Conservation (phyloP, 2,113 vertebrate genomes). For the Grus americana region DNA sequence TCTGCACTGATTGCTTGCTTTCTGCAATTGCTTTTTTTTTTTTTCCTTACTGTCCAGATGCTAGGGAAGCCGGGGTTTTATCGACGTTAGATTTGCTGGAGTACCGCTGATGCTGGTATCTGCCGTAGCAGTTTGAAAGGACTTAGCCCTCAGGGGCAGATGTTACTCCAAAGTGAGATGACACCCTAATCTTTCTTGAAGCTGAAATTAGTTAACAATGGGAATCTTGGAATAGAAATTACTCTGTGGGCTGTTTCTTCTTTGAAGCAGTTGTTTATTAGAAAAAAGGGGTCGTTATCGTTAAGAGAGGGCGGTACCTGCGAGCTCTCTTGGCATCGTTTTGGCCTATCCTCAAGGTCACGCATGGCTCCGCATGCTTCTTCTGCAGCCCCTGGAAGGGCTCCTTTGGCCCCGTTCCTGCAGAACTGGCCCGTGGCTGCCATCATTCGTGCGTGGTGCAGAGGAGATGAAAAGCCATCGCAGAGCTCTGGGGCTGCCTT, state of each 20-base stretch:
- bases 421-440: background rate
- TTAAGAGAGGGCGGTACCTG: accelerated
- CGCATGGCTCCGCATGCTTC: accelerated
- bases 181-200: background rate
- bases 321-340: accelerated
- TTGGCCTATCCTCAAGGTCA: background rate
- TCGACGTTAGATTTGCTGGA: background rate
- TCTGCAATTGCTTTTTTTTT: background rate
- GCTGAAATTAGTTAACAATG: background rate
- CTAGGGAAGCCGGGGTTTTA: background rate
- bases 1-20: background rate
- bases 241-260: background rate
- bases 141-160: background rate
- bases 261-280: background rate
- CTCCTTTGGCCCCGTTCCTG: background rate
- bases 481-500: background rate
- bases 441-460: background rate
- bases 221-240: background rate
- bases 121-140: background rate
- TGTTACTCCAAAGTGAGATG: background rate
- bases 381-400: background rate
- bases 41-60: background rate
- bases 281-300: background rate
- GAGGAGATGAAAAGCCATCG: background rate
- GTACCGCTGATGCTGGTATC: background rate